phyloP scores from a whole-genome alignment of 2,888 invertebrate species.

The Pyrrhosoma nymphula region DNA sequence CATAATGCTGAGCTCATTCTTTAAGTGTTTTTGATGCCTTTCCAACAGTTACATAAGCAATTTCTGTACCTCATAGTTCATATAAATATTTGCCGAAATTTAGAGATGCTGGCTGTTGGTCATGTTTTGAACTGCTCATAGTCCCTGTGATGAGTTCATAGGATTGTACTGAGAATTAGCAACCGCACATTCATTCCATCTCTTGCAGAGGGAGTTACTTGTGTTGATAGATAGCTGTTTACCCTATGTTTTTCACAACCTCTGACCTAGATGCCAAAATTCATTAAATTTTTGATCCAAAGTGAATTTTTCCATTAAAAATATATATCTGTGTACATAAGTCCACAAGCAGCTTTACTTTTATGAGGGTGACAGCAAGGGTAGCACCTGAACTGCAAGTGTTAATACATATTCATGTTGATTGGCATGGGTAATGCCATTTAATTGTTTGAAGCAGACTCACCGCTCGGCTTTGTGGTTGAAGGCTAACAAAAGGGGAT shows the following conservation, averaged over 20 bases:
- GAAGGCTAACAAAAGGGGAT: conserved; percentile 57
- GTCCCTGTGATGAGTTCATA: not conserved
- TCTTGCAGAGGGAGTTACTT: conserved; percentile 20
- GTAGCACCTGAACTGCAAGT: not conserved
- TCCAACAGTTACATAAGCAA: not conserved
- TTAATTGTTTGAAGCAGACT: conserved; percentile 44
- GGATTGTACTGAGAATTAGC: not conserved
- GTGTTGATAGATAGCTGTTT: not conserved
- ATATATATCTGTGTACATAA: conserved; percentile 25
- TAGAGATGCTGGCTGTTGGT: not conserved
- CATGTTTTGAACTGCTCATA: not conserved
- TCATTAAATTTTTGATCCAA: not conserved
- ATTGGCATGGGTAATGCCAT: not conserved
- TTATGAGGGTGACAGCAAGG: not conserved
- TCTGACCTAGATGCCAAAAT: conserved; percentile 17
- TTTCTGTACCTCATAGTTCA: not conserved
- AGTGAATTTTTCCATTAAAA: conserved; percentile 17
- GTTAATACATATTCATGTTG: not conserved
- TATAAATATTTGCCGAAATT: not conserved
- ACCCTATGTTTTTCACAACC: conserved; percentile 28
- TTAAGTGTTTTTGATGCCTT: not conserved
- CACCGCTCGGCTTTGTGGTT: conserved; percentile 43
- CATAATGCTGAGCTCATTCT: not conserved
- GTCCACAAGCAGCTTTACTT: conserved; percentile 9
- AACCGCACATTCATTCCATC: conserved; percentile 4